Base-by-base conservation (phyloP, 2,888 invertebrate genomes). In the Drosophila picticornis region DNA sequence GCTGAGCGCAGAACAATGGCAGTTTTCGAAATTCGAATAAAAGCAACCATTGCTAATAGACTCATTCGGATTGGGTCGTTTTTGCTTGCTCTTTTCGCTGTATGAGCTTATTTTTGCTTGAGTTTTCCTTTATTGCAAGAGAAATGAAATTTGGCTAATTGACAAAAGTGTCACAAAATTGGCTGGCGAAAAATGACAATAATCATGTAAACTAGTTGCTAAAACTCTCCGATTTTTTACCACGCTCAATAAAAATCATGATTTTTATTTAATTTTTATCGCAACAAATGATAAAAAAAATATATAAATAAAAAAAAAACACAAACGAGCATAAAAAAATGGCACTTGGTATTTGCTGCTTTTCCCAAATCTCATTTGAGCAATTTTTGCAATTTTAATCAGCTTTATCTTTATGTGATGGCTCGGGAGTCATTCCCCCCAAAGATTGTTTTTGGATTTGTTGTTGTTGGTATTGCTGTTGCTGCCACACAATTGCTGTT, bases 351-450 rank as follows among this genome's bases (percentile, higher is more conserved):
- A 43, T 69, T 48, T 48, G 48, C 40, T 38, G 50, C 62, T 73
- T 77, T 77, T 48, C 67, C 71, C 81, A 87, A 84, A 87, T 84
- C 89, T 84, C 82, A 87, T 84, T 89, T 77, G 84, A 75, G 74
- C 84, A 77, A 80, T 82, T 87, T 89, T 87, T 87, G 80, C 88
- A 85, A 84, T 87, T 85, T 85, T 85, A 85, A 85, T 85, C 85
- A 85, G 88, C 72, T 78, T 62, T 75, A 84, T 87, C 82, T 89
- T 84, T 73, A 75, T 77, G 90, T 74, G 73, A 76, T 59, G 72
- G 67, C 72, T 59, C 68, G 31, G 53, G 71, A 75, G 72, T 75
- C 66, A 60, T 46, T 46, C 56, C 40, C 52, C 40, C 52, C 36
- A 46, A 59, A 46, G 38, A 60, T 58, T 57, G 52, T 25, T 71